Conservation (phyloP, 2,113 vertebrate species). For the Thryonomys swinderianus region DNA sequence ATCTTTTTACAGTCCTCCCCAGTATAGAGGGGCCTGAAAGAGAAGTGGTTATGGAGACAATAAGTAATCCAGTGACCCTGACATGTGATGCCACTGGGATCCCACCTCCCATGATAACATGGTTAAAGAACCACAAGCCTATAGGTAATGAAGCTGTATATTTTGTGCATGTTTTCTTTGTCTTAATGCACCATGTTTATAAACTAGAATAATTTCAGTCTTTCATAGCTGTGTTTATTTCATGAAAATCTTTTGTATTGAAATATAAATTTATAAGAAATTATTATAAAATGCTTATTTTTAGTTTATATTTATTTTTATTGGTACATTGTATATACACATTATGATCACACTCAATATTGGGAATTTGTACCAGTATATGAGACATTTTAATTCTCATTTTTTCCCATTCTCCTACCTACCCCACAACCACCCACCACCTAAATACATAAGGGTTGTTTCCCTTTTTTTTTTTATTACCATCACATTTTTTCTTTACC, state of each 20-base stretch:
- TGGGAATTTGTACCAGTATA: no score
- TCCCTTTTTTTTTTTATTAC: no score
- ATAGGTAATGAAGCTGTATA: conserved; percentile 87
- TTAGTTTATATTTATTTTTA: not conserved
- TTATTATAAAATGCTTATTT: not conserved
- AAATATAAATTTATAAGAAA: not conserved
- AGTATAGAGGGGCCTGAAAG: conserved; percentile 91
- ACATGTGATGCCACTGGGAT: conserved; percentile 95
- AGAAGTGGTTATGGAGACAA: conserved; percentile 89
- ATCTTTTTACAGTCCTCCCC: conserved; percentile 91
- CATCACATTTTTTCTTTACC: no score
- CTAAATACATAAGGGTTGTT: no score
- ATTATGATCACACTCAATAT: no score
- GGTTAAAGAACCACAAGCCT: conserved; percentile 93
- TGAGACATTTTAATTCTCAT: not conserved
- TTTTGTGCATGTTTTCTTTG: not conserved
- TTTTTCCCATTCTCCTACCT: not conserved
- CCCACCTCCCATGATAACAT: conserved; percentile 92
- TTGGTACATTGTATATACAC: no score
- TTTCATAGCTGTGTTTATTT: not conserved
- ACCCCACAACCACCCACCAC: no score
- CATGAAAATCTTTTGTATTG: not conserved
- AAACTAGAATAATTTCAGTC: not conserved
- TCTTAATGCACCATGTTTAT: not conserved
- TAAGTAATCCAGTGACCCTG: conserved; percentile 93